These are phyloP conservation scores for Melanotus villosus DNA, from an alignment of 2,888 invertebrate species.

Conservation along the genomic window DNA sequence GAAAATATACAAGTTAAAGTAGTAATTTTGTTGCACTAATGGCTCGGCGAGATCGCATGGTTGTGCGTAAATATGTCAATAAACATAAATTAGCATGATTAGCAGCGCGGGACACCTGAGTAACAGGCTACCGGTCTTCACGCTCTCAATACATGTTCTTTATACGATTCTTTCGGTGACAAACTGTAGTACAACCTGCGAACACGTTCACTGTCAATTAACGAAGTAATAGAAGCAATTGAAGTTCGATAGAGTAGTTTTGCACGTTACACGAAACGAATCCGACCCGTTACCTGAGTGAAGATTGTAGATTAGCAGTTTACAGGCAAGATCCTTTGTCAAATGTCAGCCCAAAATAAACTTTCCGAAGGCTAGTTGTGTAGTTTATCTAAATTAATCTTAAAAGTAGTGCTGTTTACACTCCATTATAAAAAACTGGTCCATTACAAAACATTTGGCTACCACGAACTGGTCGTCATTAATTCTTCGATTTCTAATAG, in stretches of 20 bases:
- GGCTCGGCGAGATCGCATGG: slow-evolving; percentile 11
- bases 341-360: neutral
- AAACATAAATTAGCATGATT: slow-evolving; percentile 48
- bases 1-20: slow-evolving; percentile 7
- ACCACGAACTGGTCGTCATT: slow-evolving; percentile 5
- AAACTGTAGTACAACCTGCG: slow-evolving; percentile 6
- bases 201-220: slow-evolving; percentile 7
- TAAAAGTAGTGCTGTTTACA: slow-evolving; percentile 10
- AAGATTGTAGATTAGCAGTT: neutral
- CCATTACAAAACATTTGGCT: slow-evolving; percentile 20
- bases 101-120: slow-evolving; percentile 51
- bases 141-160: slow-evolving; percentile 16
- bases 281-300: neutral
- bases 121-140: slow-evolving; percentile 48
- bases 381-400: slow-evolving; percentile 12
- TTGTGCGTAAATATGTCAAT: slow-evolving; percentile 29
- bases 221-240: neutral
- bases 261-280: neutral
- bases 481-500: slow-evolving; percentile 16
- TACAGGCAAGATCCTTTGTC: slow-evolving; percentile 2
- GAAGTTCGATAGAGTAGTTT: neutral
- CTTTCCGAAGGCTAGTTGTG: neutral
- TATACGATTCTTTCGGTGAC: slow-evolving; percentile 2
- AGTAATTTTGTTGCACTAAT: slow-evolving; percentile 11
- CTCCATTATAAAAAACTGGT: slow-evolving; percentile 15